phyloP scores from a whole-genome alignment of 1,140 invertebrate genomes.

The Homalodisca vitripennis region DNA sequence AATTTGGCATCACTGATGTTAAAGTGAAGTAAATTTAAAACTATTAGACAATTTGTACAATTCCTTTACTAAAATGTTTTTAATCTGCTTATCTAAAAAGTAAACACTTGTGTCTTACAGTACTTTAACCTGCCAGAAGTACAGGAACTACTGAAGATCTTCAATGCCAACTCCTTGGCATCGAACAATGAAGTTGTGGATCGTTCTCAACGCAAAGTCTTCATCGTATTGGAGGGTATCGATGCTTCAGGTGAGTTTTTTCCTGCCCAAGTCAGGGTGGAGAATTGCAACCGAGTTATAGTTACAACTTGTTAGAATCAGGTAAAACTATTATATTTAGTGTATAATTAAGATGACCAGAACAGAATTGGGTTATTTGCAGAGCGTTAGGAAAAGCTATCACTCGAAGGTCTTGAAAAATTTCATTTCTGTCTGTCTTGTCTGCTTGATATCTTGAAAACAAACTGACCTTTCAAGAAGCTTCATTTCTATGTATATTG shows the following conservation, averaged over 20 bases:
- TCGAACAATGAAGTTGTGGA: background rate
- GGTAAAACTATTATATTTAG: background rate
- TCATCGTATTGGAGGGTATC: constrained; percentile 45
- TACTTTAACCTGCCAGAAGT: constrained; percentile 30
- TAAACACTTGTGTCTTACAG: constrained; percentile 6
- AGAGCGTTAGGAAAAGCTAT: no score
- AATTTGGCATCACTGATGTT: no score
- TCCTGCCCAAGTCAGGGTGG: background rate
- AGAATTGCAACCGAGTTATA: background rate
- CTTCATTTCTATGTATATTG: no score
- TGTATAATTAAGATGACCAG: background rate
- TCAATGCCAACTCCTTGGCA: background rate
- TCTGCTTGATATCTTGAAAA: no score
- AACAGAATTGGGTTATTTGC: no score
- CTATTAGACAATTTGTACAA: background rate
- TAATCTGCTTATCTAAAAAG: background rate
- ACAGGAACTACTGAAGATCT: constrained; percentile 23
- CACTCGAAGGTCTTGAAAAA: no score
- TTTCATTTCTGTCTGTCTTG: no score
- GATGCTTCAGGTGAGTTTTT: constrained; percentile 43
- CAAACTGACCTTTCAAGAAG: no score
- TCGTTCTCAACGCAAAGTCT: constrained; percentile 29
- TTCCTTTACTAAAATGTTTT: background rate
- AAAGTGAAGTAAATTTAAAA: background rate
- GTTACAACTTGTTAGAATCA: background rate